These are phyloP conservation scores for Plebejus anna DNA, from an alignment of 2,888 invertebrate species.

Conservation along the genomic window DNA sequence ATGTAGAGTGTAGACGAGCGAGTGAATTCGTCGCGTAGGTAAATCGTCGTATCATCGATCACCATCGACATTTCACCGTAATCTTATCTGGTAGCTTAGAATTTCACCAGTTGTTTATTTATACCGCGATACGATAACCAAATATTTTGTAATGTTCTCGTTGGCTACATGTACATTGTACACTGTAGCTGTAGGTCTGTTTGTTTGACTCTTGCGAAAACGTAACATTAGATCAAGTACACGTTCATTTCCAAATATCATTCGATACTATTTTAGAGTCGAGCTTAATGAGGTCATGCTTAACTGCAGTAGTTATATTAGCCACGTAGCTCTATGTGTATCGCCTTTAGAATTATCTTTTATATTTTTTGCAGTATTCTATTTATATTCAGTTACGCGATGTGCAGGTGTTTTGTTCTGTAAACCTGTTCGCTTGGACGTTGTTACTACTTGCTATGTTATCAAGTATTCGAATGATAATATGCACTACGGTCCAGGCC, in stretches of 20 bases:
- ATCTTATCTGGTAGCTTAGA: conserved; percentile 62
- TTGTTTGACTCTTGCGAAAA: conserved; percentile 28
- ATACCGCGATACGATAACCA: conserved; percentile 56
- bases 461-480: conserved; percentile 34
- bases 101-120: conserved; percentile 70
- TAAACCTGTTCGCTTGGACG: conserved; percentile 2
- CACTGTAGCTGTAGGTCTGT: background rate
- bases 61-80: conserved; percentile 62
- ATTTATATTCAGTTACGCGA: background rate
- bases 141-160: conserved; percentile 61
- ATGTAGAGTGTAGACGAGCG: background rate
- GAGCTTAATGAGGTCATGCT: conserved; percentile 11
- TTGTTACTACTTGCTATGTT: conserved; percentile 9
- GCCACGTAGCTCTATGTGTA: background rate
- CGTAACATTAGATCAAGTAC: conserved; percentile 7
- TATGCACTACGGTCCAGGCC: conserved; percentile 30
- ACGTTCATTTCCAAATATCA: conserved; percentile 19
- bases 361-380: background rate
- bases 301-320: background rate
- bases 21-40: conserved; percentile 6
- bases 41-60: conserved; percentile 27
- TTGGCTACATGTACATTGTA: conserved; percentile 32
- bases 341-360: background rate
- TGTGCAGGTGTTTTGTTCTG: conserved; percentile 13
- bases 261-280: conserved; percentile 16